Percentiles rank a stretch among this genome's conserved stretches.
Evolutionary conservation across 1,140 invertebrate genomes (phyloP).

Genomic region (Archivesica marissinica): DNA sequence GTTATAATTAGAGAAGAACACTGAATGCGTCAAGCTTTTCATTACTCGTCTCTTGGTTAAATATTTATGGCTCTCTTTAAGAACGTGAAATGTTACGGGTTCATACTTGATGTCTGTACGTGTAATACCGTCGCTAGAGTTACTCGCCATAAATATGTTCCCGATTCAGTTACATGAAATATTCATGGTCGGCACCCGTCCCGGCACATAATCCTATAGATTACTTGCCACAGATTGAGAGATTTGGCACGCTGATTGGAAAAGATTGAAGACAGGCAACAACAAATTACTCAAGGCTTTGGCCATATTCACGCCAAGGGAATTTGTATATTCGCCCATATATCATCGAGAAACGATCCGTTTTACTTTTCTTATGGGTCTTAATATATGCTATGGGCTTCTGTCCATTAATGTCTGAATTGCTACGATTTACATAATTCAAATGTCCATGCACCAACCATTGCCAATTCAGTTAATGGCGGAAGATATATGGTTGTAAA

Average conservation of each 20-base stretch:
- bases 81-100: conserved; percentile 9
- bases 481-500: too few relatives aligned
- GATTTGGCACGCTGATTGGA: conserved; percentile 35
- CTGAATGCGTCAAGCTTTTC: background rate
- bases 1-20: too few relatives aligned
- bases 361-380: too few relatives aligned
- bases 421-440: too few relatives aligned
- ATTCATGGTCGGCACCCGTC: conserved; percentile 23
- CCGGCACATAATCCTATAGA: conserved; percentile 35
- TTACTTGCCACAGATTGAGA: conserved; percentile 18
- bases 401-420: too few relatives aligned
- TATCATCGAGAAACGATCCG: too few relatives aligned
- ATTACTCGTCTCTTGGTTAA: background rate
- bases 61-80: conserved; percentile 32
- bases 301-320: conserved; percentile 9
- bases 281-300: conserved; percentile 27
- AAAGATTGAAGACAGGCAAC: conserved; percentile 25
- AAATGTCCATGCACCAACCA: too few relatives aligned
- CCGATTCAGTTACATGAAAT: conserved; percentile 16
- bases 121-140: background rate
- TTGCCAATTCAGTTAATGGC: too few relatives aligned
- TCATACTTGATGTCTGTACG: background rate
- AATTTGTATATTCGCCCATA: conserved; percentile 25
- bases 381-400: too few relatives aligned
- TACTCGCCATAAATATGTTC: conserved; percentile 27